Percentiles rank a stretch among this genome's conserved stretches.
Evolutionary conservation across 2,797 vertebrate genomes (phyloP).

Genomic region (Poliocrania exsul): DNA sequence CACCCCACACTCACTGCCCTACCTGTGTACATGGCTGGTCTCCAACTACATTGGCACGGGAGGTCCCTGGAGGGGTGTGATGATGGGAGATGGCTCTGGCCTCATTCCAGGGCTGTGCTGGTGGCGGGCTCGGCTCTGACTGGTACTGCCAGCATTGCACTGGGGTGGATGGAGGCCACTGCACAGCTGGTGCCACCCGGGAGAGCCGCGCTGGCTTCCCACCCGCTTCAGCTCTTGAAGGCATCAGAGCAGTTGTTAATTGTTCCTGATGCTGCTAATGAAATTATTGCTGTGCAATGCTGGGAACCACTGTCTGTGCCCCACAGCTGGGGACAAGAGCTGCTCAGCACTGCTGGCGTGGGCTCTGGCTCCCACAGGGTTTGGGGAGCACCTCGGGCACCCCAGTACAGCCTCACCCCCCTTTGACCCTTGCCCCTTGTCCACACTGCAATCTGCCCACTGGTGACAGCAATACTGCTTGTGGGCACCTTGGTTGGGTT

Average conservation of each 20-base stretch:
- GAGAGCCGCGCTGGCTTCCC: neutral
- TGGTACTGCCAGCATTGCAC: accelerated
- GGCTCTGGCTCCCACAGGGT: neutral
- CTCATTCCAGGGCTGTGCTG: accelerated
- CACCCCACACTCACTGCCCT: accelerated
- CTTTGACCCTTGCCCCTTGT: neutral
- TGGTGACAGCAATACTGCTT: neutral
- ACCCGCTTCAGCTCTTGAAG: slow-evolving; percentile 59
- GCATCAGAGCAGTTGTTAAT: slow-evolving; percentile 75
- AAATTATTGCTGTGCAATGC: slow-evolving; percentile 65
- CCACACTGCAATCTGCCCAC: neutral
- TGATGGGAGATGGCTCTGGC: neutral
- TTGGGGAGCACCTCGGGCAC: neutral
- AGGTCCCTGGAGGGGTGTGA: neutral
- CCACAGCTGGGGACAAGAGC: neutral
- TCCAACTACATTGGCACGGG: accelerated
- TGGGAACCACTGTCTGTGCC: neutral
- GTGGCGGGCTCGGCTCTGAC: accelerated
- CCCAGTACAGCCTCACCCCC: accelerated
- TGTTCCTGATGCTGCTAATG: slow-evolving; percentile 74
- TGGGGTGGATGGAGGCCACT: neutral
- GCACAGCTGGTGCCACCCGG: neutral
- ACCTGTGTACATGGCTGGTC: accelerated
- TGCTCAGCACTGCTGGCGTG: accelerated
- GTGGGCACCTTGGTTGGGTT: neutral